A percentile compares a stretch with the other conserved stretches of the same genome.
Conservation (phyloP, 2,797 vertebrate genomes). For the Pseudochirops corinnae region DNA sequence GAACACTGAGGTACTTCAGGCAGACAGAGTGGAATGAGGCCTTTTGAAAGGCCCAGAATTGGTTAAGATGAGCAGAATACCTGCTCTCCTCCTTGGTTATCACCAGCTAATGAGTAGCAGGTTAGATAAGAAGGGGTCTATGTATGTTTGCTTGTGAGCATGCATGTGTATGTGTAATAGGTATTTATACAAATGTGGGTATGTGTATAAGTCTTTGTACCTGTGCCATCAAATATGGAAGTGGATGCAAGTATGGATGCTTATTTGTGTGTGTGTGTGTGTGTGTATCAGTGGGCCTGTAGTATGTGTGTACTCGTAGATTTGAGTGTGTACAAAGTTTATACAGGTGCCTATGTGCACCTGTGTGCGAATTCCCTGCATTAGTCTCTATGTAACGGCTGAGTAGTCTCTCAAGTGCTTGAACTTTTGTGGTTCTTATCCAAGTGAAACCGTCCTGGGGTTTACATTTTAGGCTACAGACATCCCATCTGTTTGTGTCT, state of each 20-base stretch:
- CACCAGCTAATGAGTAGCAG: not conserved
- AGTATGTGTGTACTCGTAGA: not conserved
- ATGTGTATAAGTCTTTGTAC: not conserved
- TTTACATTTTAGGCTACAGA: slow-evolving; percentile 45
- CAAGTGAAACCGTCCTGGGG: slow-evolving; percentile 47
- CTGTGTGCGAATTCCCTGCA: not conserved
- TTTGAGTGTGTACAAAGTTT: not conserved
- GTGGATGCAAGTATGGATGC: not conserved
- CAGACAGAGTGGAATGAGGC: not conserved
- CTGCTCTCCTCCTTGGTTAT: not conserved
- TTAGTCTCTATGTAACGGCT: not conserved
- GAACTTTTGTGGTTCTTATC: slow-evolving; percentile 51
- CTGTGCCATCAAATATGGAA: not conserved
- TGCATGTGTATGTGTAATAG: not conserved
- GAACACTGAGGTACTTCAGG: not conserved
- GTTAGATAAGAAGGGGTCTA: not conserved
- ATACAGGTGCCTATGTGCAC: accelerated
- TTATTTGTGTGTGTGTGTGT: not conserved
- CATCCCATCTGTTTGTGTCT: slow-evolving; percentile 58
- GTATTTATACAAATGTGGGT: not conserved
- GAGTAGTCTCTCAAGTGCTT: not conserved
- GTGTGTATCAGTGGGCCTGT: not conserved
- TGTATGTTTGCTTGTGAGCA: not conserved
- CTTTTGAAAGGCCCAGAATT: not conserved
- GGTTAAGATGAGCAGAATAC: not conserved